phyloP scores from a whole-genome alignment of 2,113 vertebrate genomes.

The Nansenia antarctica region DNA sequence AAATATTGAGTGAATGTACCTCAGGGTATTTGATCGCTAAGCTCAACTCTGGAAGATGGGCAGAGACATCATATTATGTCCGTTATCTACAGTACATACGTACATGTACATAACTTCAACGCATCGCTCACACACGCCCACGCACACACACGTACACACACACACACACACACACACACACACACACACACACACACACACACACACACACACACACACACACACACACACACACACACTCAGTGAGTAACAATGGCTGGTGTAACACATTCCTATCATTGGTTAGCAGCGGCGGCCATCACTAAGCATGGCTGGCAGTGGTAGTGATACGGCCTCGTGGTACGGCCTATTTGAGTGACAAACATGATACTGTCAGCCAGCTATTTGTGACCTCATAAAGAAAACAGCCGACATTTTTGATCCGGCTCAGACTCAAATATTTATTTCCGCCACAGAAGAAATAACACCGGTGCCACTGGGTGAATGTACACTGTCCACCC shows the following conservation, averaged over 20 bases:
- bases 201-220: constrained; percentile 7
- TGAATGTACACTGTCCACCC: too few species aligned
- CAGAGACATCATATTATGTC: too few species aligned
- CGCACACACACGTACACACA: constrained; percentile 4
- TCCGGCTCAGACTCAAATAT: constrained; percentile 29
- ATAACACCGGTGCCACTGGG: neutral
- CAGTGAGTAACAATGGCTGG: constrained; percentile 23
- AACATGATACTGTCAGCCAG: constrained; percentile 59
- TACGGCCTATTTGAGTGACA: constrained; percentile 32
- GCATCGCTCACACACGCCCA: neutral
- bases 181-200: neutral
- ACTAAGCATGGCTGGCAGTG: constrained; percentile 17
- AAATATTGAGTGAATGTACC: constrained; percentile 5
- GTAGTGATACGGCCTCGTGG: constrained; percentile 12
- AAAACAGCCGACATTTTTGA: constrained; percentile 33
- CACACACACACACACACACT: constrained; percentile 3
- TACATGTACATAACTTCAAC: too few species aligned
- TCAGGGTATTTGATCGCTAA: neutral
- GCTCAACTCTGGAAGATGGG: too few species aligned
- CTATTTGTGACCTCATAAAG: constrained; percentile 63
- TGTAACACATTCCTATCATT: constrained; percentile 30
- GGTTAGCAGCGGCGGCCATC: constrained; percentile 10
- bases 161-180: constrained; percentile 2
- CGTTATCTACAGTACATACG: too few species aligned
- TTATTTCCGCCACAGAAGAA: constrained; percentile 10